Percentiles rank a stretch among this genome's conserved stretches.
These are phyloP conservation scores for Nycticorax nycticorax DNA, from an alignment of 2,113 vertebrate species.

Conservation along the genomic window DNA sequence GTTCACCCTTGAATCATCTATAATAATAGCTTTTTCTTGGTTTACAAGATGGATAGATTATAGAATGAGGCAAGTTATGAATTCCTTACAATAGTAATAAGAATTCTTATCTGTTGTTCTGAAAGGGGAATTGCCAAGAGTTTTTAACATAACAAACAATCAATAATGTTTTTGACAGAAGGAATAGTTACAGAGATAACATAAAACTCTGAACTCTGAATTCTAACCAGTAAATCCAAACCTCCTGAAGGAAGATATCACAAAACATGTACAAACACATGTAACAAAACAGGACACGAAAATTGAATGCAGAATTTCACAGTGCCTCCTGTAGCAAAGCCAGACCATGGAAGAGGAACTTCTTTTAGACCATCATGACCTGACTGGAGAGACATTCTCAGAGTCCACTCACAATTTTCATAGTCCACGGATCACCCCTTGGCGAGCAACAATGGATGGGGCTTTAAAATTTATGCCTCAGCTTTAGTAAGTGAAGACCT, in stretches of 20 bases:
- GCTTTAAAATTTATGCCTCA: neutral
- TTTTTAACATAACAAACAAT: conserved; percentile 21
- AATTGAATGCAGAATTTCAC: neutral
- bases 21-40: conserved; percentile 43
- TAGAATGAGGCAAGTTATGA: conserved; percentile 15
- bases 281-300: neutral
- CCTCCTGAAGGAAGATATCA: neutral
- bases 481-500: neutral
- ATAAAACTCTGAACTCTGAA: neutral
- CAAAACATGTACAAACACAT: neutral
- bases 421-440: neutral
- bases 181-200: neutral
- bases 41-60: conserved; percentile 48
- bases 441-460: neutral
- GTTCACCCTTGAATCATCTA: conserved; percentile 31
- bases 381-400: neutral
- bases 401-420: neutral
- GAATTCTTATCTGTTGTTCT: conserved; percentile 39
- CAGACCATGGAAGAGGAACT: neutral
- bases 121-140: conserved; percentile 7
- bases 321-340: neutral
- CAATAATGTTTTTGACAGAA: conserved; percentile 1
- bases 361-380: neutral
- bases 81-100: conserved; percentile 34
- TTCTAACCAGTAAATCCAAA: neutral